phyloP scores from a whole-genome alignment of 30 jellyfish, hydroid and myxozoan species.

The Hydra vulgaris region DNA sequence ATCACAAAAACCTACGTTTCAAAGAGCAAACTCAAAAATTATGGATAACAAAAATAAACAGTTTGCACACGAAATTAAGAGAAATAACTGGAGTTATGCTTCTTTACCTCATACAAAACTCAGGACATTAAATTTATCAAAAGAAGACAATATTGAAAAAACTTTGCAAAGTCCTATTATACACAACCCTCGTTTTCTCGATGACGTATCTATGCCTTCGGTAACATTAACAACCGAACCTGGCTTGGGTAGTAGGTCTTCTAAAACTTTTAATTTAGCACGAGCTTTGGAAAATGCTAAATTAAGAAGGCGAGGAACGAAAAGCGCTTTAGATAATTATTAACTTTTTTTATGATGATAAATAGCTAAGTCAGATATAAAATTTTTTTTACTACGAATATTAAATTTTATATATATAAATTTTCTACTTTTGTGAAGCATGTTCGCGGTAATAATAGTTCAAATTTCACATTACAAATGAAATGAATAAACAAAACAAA shows the following conservation, averaged over 20 bases:
- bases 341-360: no score
- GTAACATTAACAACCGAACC: neutral
- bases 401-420: no score
- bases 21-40: neutral
- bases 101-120: neutral
- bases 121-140: neutral
- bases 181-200: neutral
- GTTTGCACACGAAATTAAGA: neutral
- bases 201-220: neutral
- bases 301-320: conserved; percentile 5
- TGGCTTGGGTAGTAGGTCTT: neutral
- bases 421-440: no score
- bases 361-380: no score
- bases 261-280: conserved; percentile 7
- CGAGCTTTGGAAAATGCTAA: conserved; percentile 26
- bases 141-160: neutral
- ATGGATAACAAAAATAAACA: neutral
- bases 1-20: neutral
- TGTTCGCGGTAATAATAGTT: no score
- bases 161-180: neutral
- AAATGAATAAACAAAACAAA: no score
- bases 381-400: no score
- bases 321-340: neutral
- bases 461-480: no score
- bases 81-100: neutral